phyloP scores from a whole-genome alignment of 2,888 invertebrate species.

The Masnerella sp. region DNA sequence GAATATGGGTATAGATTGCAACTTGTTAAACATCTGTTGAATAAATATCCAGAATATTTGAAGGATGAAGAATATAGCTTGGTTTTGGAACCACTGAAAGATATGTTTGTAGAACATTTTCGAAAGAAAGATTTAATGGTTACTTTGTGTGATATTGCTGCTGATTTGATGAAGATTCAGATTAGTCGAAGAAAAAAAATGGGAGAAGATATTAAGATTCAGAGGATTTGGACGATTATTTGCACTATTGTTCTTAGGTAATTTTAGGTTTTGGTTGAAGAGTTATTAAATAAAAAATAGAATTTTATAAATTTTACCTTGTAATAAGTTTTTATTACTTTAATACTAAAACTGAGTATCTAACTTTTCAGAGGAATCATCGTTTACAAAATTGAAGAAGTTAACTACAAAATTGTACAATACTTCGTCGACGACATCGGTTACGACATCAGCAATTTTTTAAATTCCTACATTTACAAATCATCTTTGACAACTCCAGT shows the following conservation, averaged over 20 bases:
- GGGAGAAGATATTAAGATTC: conserved; percentile 62
- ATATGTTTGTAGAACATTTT: conserved; percentile 67
- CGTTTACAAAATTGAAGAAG: conserved; percentile 56
- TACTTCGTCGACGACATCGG: conserved; percentile 74
- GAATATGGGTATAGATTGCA: conserved; percentile 76
- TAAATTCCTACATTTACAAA: conserved; percentile 73
- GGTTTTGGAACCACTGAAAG: conserved; percentile 76
- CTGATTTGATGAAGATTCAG: conserved; percentile 71
- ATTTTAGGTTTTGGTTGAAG: not conserved
- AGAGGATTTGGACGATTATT: conserved; percentile 73
- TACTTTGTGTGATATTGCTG: conserved; percentile 73
- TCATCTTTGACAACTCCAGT: conserved; percentile 74
- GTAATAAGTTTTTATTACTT: no score
- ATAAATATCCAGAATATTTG: conserved; percentile 76
- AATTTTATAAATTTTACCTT: no score
- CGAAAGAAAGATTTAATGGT: conserved; percentile 73
- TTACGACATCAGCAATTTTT: conserved; percentile 71
- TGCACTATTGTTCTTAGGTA: conserved; percentile 77
- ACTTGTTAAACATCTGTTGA: conserved; percentile 73
- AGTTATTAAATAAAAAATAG: no score
- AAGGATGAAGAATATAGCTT: conserved; percentile 71
- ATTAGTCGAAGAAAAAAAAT: conserved; percentile 51
- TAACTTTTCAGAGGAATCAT: conserved; percentile 34
- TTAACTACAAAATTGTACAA: conserved; percentile 76
- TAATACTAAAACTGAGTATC: not conserved